Evolutionary conservation across 2,797 vertebrate genomes (phyloP).

Genomic region (Amniataba percoides): DNA sequence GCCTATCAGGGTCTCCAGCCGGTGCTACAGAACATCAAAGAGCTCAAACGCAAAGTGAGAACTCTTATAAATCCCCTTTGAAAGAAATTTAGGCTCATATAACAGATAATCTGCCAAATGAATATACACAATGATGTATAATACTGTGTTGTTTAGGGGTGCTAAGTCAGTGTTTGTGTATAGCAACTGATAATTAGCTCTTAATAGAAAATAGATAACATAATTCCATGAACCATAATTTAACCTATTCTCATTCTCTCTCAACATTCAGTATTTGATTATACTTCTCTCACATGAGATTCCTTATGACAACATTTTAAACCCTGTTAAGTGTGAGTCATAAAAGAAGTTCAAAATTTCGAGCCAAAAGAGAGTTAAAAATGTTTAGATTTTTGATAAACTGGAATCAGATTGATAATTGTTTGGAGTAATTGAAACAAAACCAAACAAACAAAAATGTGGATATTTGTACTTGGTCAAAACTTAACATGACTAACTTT

Average conservation of each 20-base stretch:
- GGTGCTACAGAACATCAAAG: conserved; percentile 92
- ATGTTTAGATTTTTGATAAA: no score
- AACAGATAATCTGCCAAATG: not conserved
- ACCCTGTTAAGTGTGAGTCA: no score
- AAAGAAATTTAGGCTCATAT: not conserved
- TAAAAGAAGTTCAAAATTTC: no score
- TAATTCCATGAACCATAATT: not conserved
- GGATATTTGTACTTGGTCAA: not conserved
- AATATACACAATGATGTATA: not conserved
- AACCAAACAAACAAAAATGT: no score
- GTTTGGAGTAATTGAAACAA: no score
- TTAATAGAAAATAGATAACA: not conserved
- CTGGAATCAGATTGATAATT: not conserved
- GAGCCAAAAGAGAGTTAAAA: not conserved
- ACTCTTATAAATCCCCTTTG: not conserved
- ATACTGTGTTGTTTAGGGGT: not conserved
- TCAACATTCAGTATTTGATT: not conserved
- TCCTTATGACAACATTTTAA: no score
- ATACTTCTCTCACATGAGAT: no score
- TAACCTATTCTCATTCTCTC: not conserved
- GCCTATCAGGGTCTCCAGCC: conserved; percentile 94
- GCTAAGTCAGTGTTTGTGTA: not conserved
- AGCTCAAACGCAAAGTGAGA: conserved; percentile 93
- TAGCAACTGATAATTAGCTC: not conserved
- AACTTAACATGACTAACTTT: no score